Conservation (phyloP, 2,888 invertebrate species). For the Drosophila hawaiiensis region DNA sequence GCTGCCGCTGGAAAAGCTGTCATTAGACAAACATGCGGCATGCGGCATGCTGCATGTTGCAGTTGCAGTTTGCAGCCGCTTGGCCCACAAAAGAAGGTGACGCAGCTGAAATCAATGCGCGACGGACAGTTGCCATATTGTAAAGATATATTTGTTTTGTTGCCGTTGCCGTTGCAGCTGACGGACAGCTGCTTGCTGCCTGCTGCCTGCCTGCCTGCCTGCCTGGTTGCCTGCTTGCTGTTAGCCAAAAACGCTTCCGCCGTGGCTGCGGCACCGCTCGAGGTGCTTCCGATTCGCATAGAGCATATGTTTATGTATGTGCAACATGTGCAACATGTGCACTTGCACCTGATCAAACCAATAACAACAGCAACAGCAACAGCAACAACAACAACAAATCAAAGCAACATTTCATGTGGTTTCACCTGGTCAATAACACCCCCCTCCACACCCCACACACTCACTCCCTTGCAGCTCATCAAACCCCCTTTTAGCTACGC, state of each 20-base stretch:
- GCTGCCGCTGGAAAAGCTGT: conserved; percentile 43
- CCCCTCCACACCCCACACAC: background rate
- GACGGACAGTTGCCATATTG: conserved; percentile 37
- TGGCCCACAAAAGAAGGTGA: conserved; percentile 67
- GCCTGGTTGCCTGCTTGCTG: conserved; percentile 33
- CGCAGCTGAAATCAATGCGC: conserved; percentile 80
- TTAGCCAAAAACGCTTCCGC: conserved; percentile 64
- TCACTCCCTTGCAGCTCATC: background rate
- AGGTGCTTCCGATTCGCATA: conserved; percentile 58
- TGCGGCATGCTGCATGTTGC: conserved; percentile 42
- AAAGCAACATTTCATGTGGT: conserved; percentile 36
- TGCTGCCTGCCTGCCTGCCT: background rate
- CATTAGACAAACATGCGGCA: conserved; percentile 64
- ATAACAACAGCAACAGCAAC: background rate
- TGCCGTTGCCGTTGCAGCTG: conserved; percentile 32
- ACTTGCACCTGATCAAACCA: conserved; percentile 66
- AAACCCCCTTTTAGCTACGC: conserved; percentile 30
- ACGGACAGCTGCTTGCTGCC: conserved; percentile 41
- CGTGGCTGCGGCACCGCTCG: conserved; percentile 55
- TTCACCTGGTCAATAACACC: conserved; percentile 31
- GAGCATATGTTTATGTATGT: conserved; percentile 2
- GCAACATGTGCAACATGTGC: conserved; percentile 51
- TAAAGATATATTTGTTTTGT: background rate
- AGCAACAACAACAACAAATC: conserved; percentile 4
- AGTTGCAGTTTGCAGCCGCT: conserved; percentile 33